Conservation (phyloP, 2,797 vertebrate genomes). For the Anisognathus igniventris region DNA sequence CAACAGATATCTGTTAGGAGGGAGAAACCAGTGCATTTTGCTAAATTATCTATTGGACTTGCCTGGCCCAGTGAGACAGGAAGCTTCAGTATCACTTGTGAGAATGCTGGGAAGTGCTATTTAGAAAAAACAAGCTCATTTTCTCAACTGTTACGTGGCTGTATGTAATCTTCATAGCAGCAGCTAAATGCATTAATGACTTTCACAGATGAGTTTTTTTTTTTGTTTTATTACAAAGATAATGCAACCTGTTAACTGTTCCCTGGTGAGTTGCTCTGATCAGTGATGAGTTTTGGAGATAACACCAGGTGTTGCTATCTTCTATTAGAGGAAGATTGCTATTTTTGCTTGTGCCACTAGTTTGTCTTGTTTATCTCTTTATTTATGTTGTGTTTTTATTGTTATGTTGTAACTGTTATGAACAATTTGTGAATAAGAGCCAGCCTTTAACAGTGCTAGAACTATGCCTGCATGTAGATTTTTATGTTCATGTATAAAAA, state of each 20-base stretch:
- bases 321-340: not conserved
- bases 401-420: not conserved
- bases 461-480: not conserved
- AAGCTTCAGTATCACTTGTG: not conserved
- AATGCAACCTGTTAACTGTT: not conserved
- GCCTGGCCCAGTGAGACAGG: not conserved
- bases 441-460: not conserved
- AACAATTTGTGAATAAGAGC: not conserved
- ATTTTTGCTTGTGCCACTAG: not conserved
- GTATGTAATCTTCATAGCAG: not conserved
- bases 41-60: slow-evolving; percentile 10
- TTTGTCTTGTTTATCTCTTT: not conserved
- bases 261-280: not conserved
- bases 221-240: not conserved
- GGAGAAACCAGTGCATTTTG: not conserved
- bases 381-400: not conserved
- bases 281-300: slow-evolving; percentile 14
- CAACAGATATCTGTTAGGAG: not conserved
- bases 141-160: not conserved
- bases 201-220: not conserved
- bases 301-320: not conserved
- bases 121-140: not conserved
- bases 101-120: not conserved
- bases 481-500: not conserved
- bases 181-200: not conserved